Percentiles rank a stretch among this genome's conserved stretches.
phyloP scores from a whole-genome alignment of 1,140 invertebrate genomes.

The Coelopa frigida region DNA sequence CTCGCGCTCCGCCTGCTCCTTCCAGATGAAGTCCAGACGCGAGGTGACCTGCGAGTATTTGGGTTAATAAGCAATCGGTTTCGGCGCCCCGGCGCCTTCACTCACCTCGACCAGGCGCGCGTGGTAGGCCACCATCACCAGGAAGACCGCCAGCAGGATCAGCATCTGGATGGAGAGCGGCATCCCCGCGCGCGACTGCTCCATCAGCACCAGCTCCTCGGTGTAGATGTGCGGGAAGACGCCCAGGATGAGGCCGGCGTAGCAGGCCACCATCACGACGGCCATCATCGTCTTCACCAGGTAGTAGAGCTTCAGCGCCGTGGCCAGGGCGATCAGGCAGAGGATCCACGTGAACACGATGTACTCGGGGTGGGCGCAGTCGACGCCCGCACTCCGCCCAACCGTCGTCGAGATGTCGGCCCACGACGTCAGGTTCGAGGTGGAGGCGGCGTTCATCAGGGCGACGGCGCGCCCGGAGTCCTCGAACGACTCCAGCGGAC shows the following conservation, averaged over 20 bases:
- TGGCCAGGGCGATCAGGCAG: constrained; percentile 81
- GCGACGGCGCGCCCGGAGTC: constrained; percentile 17
- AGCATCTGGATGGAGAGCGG: constrained; percentile 69
- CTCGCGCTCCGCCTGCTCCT: constrained; percentile 83
- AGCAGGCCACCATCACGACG: constrained; percentile 63
- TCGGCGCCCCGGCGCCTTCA: not conserved
- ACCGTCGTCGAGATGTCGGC: too few species aligned
- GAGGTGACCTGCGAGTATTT: constrained; percentile 57
- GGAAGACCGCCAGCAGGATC: constrained; percentile 71
- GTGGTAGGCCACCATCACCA: constrained; percentile 83
- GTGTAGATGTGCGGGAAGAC: constrained; percentile 47
- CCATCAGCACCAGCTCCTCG: constrained; percentile 23
- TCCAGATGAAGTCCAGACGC: constrained; percentile 91
- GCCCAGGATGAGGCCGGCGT: constrained; percentile 61
- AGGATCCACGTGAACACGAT: constrained; percentile 89
- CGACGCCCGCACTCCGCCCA: not conserved
- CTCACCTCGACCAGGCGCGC: constrained; percentile 72
- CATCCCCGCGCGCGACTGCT: constrained; percentile 46
- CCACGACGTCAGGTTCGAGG: too few species aligned
- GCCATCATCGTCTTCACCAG: constrained; percentile 80
- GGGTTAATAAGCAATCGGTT: not conserved
- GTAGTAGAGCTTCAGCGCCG: constrained; percentile 88
- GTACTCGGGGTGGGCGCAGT: constrained; percentile 71
- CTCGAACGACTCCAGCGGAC: constrained; percentile 22
- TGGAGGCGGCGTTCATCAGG: constrained; percentile 16